phyloP scores from a whole-genome alignment of 2,113 vertebrate species.

The Ivindomyrus marchei region DNA sequence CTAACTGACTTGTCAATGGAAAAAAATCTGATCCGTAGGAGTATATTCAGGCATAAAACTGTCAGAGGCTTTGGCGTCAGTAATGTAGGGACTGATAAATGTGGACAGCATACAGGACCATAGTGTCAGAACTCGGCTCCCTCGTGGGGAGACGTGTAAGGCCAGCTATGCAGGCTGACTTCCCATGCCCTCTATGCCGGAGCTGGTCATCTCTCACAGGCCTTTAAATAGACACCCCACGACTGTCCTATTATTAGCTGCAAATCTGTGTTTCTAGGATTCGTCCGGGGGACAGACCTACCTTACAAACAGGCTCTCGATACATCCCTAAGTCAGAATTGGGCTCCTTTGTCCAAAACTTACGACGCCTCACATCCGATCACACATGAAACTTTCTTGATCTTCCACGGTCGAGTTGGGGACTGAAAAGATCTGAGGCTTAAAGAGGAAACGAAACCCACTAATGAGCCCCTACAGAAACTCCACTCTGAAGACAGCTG shows the following conservation, averaged over 20 bases:
- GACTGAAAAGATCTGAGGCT: background rate
- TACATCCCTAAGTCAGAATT: slow-evolving; percentile 10
- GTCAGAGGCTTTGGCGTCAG: background rate
- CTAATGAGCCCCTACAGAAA: slow-evolving; percentile 1
- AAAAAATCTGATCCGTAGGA: background rate
- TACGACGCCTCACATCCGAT: background rate
- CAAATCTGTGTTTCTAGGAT: slow-evolving; percentile 43
- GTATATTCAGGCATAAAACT: background rate
- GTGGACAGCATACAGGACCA: slow-evolving; percentile 24
- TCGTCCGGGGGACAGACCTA: slow-evolving; percentile 12
- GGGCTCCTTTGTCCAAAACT: background rate
- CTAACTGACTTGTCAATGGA: background rate
- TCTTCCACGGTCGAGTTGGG: background rate
- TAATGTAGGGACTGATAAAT: background rate
- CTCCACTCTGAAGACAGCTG: background rate
- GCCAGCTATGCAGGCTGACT: slow-evolving; percentile 50
- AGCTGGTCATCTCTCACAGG: slow-evolving; percentile 72
- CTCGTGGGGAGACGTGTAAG: slow-evolving; percentile 45
- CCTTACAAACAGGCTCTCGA: slow-evolving; percentile 20
- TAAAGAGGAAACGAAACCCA: background rate
- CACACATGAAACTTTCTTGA: background rate
- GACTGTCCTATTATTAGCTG: slow-evolving; percentile 53
- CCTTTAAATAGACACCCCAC: slow-evolving; percentile 64
- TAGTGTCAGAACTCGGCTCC: background rate
- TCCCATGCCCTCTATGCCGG: slow-evolving; percentile 76